A percentile compares a stretch with the other conserved stretches of the same genome.
Conservation (phyloP, 2,113 vertebrate species). For the Plectropomus leopardus region DNA sequence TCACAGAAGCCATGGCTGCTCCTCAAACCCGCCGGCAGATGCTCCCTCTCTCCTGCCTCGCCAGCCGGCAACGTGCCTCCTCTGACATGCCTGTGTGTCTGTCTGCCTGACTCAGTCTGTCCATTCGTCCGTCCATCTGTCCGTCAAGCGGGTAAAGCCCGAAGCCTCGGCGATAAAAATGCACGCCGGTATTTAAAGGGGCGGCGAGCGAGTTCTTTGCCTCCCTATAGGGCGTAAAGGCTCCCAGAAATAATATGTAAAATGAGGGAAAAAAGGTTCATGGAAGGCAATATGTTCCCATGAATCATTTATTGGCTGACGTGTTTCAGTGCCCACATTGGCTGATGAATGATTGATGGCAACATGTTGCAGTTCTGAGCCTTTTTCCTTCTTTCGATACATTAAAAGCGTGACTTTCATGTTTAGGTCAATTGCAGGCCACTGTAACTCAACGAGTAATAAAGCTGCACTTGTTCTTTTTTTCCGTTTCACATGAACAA, state of each 20-base stretch:
- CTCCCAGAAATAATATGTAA: constrained; percentile 46
- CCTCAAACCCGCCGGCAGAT: constrained; percentile 81
- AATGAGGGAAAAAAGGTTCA: constrained; percentile 56
- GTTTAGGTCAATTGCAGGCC: constrained; percentile 32
- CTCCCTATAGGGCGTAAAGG: neutral
- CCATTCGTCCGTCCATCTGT: constrained; percentile 72
- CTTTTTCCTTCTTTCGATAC: constrained; percentile 38
- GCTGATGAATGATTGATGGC: constrained; percentile 75
- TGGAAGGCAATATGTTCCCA: constrained; percentile 71
- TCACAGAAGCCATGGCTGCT: constrained; percentile 76
- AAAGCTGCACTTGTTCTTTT: neutral
- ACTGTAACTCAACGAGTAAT: neutral
- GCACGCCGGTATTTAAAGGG: constrained; percentile 39
- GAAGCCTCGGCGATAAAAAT: constrained; percentile 34
- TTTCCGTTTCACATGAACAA: neutral
- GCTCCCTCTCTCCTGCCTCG: constrained; percentile 73
- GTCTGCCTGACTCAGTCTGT: constrained; percentile 58
- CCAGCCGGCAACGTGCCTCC: constrained; percentile 70
- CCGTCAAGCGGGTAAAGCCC: constrained; percentile 46
- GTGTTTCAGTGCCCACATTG: constrained; percentile 66
- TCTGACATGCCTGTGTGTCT: constrained; percentile 64
- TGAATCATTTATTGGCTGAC: constrained; percentile 74
- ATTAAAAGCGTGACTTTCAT: constrained; percentile 30
- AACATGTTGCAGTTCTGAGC: constrained; percentile 66
- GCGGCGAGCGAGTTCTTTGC: neutral